phyloP scores from a whole-genome alignment of 2,113 vertebrate genomes.

The Monarcha castaneiventris region DNA sequence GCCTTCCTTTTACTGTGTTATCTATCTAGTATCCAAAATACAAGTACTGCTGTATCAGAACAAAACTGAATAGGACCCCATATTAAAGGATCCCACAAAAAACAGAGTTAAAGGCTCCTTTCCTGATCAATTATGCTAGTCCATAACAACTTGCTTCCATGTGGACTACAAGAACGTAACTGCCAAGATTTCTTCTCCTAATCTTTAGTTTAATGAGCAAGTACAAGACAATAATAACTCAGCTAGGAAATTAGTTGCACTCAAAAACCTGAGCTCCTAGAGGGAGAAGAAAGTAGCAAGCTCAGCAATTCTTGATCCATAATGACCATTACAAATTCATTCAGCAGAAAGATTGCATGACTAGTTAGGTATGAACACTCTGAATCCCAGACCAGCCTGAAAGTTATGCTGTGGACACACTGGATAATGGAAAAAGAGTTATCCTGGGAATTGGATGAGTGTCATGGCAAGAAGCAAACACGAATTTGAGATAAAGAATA shows the following conservation, averaged over 20 bases:
- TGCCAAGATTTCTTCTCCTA: not conserved
- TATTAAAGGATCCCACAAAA: not conserved
- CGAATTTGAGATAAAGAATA: not conserved
- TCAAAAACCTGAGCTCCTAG: slow-evolving; percentile 6
- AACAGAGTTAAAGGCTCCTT: not conserved
- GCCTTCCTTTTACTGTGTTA: not conserved
- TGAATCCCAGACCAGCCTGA: not conserved
- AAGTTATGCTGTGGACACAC: not conserved
- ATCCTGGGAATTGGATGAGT: not conserved
- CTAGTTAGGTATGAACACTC: not conserved
- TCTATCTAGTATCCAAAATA: not conserved
- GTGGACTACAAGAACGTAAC: not conserved
- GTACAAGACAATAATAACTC: not conserved
- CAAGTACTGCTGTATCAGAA: not conserved
- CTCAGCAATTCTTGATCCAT: not conserved
- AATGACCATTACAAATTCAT: not conserved
- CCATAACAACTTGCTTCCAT: not conserved
- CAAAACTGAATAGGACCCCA: not conserved
- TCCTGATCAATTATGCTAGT: not conserved
- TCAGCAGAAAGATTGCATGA: not conserved
- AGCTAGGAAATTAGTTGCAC: not conserved
- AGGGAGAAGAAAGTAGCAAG: not conserved
- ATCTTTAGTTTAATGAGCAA: slow-evolving; percentile 1
- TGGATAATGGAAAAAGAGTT: not conserved
- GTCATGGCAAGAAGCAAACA: not conserved